Base-by-base conservation (phyloP, 2,888 invertebrate species). In the Agrenia bidenticulata region DNA sequence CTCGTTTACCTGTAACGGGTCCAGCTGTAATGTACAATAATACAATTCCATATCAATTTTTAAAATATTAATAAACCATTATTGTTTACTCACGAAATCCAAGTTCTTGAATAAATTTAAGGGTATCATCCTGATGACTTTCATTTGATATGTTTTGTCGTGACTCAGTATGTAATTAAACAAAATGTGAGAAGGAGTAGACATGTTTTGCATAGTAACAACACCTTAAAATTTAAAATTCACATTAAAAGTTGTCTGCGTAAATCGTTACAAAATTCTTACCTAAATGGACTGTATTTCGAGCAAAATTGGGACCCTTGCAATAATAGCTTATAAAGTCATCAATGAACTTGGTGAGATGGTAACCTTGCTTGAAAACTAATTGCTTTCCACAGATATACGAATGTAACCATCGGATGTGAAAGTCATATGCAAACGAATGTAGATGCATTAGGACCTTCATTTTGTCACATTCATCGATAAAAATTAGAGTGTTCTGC, bases 281-380 rank as follows among this genome's bases (percentile, higher is more conserved):
- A 87, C 88, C 88, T 78, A 87, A 84, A 76, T 86, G 84, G 26
- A 89, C 84, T 70, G 87, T 83, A 80, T 89, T 90, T 72, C 88
- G 82, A 0, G 90, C 88, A 78, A 86, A 89, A 79, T 87, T 88
- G 1, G 90, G 90, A 5, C 89, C 86, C 79, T 89, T 88, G 56
- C 85, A 86, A 78, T 89, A 90, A 78, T 89, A 89, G 78, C 88
- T 87, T 68, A 87, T 83, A 78, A 90, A 90, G 78, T 90, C 89
- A 67, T 87, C 85, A 32, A 90, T 81, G 79, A 90, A 89, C 72
- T 86, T 85, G 24, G 86, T 86, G 4, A 89, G 81, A 78, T 90
- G 88, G 78, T 89, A 90, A 45, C 86, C 86, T 66, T 83, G 84
- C 74, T 83, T 83, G 51, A 84, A 80, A 1, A 82, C 80, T 72